These are phyloP conservation scores for Ectemnius cavifrons DNA, from an alignment of 2,888 invertebrate genomes.

Conservation along the genomic window DNA sequence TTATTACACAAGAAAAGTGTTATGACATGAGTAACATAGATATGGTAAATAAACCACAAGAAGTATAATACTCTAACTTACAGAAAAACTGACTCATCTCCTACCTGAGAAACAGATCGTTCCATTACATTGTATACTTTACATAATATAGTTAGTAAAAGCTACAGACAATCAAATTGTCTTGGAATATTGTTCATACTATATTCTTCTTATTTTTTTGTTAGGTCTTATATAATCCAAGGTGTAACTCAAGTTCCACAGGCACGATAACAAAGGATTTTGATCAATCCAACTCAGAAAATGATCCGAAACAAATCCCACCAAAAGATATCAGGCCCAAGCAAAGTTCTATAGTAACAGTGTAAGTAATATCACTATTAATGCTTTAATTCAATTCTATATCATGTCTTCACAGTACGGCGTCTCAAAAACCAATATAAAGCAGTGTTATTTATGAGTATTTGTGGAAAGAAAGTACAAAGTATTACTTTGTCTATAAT, in stretches of 20 bases:
- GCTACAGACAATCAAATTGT: no score
- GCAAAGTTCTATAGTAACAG: conserved; percentile 80
- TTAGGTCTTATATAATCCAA: no score
- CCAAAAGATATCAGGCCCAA: conserved; percentile 61
- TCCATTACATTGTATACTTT: no score
- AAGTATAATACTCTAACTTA: conserved; percentile 21
- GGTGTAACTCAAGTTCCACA: no score
- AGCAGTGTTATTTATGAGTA: neutral
- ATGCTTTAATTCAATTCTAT: neutral
- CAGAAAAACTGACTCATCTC: conserved; percentile 6
- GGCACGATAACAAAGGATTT: no score
- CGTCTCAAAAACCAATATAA: no score
- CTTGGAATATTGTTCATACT: no score
- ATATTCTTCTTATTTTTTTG: no score
- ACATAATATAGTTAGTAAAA: no score
- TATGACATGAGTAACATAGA: conserved; percentile 62
- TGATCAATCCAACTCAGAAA: no score
- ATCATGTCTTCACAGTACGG: no score
- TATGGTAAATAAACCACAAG: conserved; percentile 59
- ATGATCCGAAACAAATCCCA: neutral
- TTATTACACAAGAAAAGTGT: conserved; percentile 53
- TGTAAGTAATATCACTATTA: conserved; percentile 77
- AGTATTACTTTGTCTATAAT: conserved; percentile 33
- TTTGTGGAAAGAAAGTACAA: neutral
- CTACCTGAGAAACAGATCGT: neutral